These are phyloP conservation scores for Ooceraea biroi DNA, from an alignment of 1,140 invertebrate genomes.

Conservation along the genomic window DNA sequence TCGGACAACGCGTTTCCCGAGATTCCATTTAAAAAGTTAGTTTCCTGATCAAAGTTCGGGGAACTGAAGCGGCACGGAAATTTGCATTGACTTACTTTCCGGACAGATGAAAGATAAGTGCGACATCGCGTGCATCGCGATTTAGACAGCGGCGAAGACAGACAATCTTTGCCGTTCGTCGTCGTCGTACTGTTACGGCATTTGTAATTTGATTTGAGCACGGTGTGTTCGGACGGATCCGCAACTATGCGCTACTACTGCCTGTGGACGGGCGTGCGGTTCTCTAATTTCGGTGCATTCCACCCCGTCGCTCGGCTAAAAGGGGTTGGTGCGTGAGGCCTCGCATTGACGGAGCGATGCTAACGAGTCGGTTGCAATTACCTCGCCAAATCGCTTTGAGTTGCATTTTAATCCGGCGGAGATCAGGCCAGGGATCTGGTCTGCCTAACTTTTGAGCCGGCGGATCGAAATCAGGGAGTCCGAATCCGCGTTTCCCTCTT, in stretches of 20 bases:
- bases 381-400: constrained; percentile 45
- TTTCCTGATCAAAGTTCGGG: neutral
- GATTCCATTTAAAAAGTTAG: too few relatives aligned
- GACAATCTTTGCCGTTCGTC: constrained; percentile 29
- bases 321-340: neutral
- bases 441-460: constrained; percentile 24
- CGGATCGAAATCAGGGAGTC: constrained; percentile 27
- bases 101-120: neutral
- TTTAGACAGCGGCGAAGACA: neutral
- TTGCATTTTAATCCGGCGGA: constrained; percentile 51
- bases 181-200: constrained; percentile 18
- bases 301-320: constrained; percentile 18
- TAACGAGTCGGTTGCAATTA: constrained; percentile 56
- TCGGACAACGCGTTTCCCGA: neutral
- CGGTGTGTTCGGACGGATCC: neutral
- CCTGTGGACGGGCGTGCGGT: constrained; percentile 43
- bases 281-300: constrained; percentile 57
- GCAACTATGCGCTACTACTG: constrained; percentile 35
- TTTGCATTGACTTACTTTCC: neutral
- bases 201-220: constrained; percentile 54
- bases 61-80: neutral
- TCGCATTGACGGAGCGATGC: constrained; percentile 32
- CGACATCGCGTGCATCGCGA: neutral
- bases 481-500: too few relatives aligned
- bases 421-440: neutral